Evolutionary conservation across 2,797 vertebrate genomes (phyloP), one percentile per base, ranked within the genome.

Genomic region (Uromys caudimaculatus): DNA sequence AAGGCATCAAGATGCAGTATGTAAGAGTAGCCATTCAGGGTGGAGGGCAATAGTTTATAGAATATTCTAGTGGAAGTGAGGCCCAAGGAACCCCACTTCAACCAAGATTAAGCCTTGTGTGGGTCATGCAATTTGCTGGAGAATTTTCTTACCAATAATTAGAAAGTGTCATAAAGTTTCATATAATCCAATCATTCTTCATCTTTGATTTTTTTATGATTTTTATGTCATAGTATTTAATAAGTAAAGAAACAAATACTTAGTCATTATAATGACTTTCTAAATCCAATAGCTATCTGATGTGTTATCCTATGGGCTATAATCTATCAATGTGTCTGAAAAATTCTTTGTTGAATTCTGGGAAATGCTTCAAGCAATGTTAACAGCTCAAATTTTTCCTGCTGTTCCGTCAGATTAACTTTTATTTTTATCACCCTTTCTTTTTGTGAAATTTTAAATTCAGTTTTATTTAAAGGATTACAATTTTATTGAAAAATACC

Each of bases 371-470:
- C 60, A 69, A 67, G n/a, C 73, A 86, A 91, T 86, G 6, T 75
- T 73, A 76, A 0, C 27, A 71, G 23, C 9, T 11, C n/a, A 24
- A 58, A 38, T 9, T 58, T 88, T 94, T 93, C 4, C 29, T 90
- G 3, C 50, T 81, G 0, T 83, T 50, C 29, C 35, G 6, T 90
- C 62, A 52, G 13, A 9, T 27, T 52, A 58, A 35, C 17, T 54
- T 77, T 92, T 96, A 62, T 38, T 23, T 23, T 32, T 54, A 29
- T 23, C 21, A 17, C 50, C 50, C 76, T 8, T 86, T 79, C 8
- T 69, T 54, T 83, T 96, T 62, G 14, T 24, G 27, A 93, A 92
- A 89, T 6, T 90, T 89, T 93, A 90, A 75, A 84, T 88, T 95
- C 16, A 58, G 6, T 86, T 95, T 79, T 96, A 78, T 38, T 73